Conservation (phyloP, 92 coral and sea anemone species). For the Chrysogorgia sp. region DNA sequence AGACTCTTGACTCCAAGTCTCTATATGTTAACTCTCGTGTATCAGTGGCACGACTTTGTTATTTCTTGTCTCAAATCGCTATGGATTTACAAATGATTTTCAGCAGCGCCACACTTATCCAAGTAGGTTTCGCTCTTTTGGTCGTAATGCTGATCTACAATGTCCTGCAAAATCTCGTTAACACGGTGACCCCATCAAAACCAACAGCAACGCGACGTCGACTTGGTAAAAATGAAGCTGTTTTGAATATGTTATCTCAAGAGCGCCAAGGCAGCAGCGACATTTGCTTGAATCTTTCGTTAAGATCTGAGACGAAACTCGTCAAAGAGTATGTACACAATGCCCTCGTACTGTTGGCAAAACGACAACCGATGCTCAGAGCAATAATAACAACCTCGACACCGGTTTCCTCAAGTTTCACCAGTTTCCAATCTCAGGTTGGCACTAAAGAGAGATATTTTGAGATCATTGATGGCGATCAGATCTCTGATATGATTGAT, state of each 20-base stretch:
- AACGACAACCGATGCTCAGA: constrained; percentile 33
- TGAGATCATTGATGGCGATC: constrained; percentile 8
- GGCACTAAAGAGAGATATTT: background rate
- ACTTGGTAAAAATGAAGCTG: background rate
- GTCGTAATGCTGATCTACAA: no score
- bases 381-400: constrained; percentile 10
- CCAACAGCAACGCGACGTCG: background rate
- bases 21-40: no score
- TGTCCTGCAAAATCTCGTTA: no score
- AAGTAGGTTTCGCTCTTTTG: no score
- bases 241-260: background rate
- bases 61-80: no score
- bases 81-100: no score
- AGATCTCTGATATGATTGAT: background rate
- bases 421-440: no score
- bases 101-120: no score
- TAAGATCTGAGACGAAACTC: background rate
- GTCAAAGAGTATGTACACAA: background rate
- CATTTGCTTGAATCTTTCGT: background rate
- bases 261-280: background rate
- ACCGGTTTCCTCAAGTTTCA: no score
- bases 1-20: no score
- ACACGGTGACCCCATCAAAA: no score
- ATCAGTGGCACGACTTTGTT: no score
- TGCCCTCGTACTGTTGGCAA: constrained; percentile 10